Percentiles rank a stretch among this genome's conserved stretches.
phyloP scores from a whole-genome alignment of 1,140 invertebrate species.

The Cherax quadricarinatus region DNA sequence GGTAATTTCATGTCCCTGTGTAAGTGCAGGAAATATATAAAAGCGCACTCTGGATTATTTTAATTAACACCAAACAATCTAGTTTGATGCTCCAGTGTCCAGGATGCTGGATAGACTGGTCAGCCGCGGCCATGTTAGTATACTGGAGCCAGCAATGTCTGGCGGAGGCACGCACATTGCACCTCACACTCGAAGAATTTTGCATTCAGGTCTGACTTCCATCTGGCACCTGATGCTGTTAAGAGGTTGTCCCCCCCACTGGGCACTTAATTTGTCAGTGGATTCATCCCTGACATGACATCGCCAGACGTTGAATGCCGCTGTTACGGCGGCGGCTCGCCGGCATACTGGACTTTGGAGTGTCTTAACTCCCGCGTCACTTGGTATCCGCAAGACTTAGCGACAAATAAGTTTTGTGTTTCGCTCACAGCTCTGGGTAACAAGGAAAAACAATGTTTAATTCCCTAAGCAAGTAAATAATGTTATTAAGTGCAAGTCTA shows the following conservation, averaged over 20 bases:
- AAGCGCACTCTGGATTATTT: background rate
- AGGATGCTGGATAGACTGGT: background rate
- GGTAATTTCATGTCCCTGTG: background rate
- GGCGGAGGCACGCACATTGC: no score
- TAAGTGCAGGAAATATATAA: background rate
- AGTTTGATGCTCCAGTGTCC: background rate
- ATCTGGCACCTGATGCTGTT: no score
- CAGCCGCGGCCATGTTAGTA: no score
- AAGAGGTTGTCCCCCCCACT: no score
- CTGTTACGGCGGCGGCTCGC: background rate
- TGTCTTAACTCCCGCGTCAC: no score
- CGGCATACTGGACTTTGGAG: no score
- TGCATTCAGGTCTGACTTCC: no score
- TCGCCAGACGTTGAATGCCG: background rate
- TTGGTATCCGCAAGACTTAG: background rate
- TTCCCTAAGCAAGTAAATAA: background rate
- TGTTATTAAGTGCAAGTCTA: background rate
- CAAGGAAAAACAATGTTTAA: background rate
- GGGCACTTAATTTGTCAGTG: background rate
- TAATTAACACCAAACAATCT: no score
- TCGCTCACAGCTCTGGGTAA: constrained; percentile 33
- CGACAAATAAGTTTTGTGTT: constrained; percentile 32
- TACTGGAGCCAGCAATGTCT: no score
- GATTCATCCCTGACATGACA: background rate
- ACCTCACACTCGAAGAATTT: no score